phyloP scores from a whole-genome alignment of 2,888 invertebrate genomes.

The Amphimallon solstitiale region DNA sequence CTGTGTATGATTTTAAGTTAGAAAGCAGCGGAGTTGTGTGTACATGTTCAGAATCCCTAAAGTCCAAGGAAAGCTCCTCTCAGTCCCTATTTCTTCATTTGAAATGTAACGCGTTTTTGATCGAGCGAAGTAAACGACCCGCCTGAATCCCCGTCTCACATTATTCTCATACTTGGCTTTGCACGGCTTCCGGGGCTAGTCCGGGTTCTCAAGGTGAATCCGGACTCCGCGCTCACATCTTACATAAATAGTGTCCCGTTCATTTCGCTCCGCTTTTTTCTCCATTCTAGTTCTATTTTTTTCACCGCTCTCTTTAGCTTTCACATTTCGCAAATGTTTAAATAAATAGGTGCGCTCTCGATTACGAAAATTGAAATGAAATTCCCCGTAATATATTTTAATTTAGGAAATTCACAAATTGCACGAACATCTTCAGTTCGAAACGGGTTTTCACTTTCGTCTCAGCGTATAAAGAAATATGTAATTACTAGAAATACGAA shows the following conservation, averaged over 20 bases:
- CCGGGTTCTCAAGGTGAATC: conserved; percentile 52
- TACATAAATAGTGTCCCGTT: conserved; percentile 29
- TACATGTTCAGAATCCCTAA: conserved; percentile 52
- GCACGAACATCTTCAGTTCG: too few species aligned
- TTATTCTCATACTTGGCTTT: conserved; percentile 56
- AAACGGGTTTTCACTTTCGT: too few species aligned
- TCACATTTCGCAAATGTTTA: background rate
- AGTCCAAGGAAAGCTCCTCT: conserved; percentile 52
- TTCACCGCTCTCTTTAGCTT: background rate
- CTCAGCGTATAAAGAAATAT: too few species aligned
- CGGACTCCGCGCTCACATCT: conserved; percentile 37
- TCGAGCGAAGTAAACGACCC: conserved; percentile 57
- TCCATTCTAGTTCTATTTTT: background rate
- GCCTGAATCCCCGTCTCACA: conserved; percentile 50
- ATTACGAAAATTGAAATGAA: background rate
- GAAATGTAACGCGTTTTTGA: conserved; percentile 62
- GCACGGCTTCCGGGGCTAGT: conserved; percentile 52
- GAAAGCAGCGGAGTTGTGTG: conserved; percentile 23
- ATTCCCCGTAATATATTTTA: background rate
- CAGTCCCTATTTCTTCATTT: conserved; percentile 59
- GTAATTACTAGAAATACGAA: too few species aligned
- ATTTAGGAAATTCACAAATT: too few species aligned
- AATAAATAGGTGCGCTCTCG: background rate
- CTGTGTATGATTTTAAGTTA: conserved; percentile 4
- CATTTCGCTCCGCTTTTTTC: conserved; percentile 10